Evolutionary conservation across 2,797 vertebrate species (phyloP), one percentile per base, ranked within the genome.

Genomic region (Falco naumanni): DNA sequence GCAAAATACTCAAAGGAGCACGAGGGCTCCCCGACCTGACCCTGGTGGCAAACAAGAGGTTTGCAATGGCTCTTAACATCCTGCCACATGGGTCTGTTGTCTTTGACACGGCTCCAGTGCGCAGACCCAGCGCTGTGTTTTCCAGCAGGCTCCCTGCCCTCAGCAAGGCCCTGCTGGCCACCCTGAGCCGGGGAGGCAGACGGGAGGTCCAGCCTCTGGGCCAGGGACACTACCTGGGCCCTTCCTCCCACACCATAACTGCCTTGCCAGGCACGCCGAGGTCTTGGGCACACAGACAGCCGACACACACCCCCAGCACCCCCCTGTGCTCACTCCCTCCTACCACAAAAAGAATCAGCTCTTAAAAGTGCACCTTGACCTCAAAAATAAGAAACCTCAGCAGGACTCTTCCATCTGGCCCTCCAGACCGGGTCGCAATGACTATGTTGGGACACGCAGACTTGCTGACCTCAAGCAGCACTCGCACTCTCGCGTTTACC

Each of bases 401-500:
- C 3, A 1, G 19, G 20, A 3, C 20, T 53, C 8, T n/a, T 64
- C 34, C 51, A 19, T 9, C 33, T 37, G 31, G 4, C 47, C 29
- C 45, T n/a, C 25, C 17, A n/a, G 45, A 16, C 3, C 3, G 9
- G 19, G 43, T n/a, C 4, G 2, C 20, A 43, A 11, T 2, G 8
- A 63, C 11, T 9, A 14, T 11, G 28, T 74, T 5, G 19, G 43
- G n/a, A 63, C 53, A 28, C 48, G 57, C 20, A 66, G 47, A n/a
- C 31, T 6, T 29, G n/a, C 13, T 22, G n/a, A 43, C 4, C 41
- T 26, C n/a, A 41, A 37, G 41, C 29, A 48, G 57, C 11, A 19
- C 16, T 33, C 7, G 10, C 34, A 13, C 22, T 13, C n/a, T 54
- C 2, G 0, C 29, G 0, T 69, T 37, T n/a, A 43, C 24, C 11